These are phyloP conservation scores for Xiphorhynchus erythropygius DNA, from an alignment of 2,797 vertebrate species.

Conservation along the genomic window DNA sequence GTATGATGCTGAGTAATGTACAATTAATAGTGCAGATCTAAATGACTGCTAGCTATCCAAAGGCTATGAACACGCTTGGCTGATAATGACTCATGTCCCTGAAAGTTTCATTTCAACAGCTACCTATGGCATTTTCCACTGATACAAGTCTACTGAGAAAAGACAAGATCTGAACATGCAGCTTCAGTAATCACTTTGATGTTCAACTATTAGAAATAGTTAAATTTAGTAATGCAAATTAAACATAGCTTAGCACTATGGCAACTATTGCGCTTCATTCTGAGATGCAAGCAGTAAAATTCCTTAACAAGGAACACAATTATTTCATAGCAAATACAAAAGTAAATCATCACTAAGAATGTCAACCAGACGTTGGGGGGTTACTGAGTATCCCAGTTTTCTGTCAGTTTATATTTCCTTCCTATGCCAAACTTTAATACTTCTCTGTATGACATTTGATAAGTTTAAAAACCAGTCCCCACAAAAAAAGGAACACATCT, in stretches of 20 bases:
- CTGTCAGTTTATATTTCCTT: not conserved
- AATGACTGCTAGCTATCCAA: conserved; percentile 35
- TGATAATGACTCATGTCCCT: conserved; percentile 63
- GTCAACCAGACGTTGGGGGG: not conserved
- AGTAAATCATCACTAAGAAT: not conserved
- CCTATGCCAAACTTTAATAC: not conserved
- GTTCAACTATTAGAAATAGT: not conserved
- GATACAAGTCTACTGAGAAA: conserved; percentile 51
- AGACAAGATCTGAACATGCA: conserved; percentile 32
- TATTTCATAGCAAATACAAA: not conserved
- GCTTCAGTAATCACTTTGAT: conserved; percentile 45
- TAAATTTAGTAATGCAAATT: conserved; percentile 24
- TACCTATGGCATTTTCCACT: conserved; percentile 45
- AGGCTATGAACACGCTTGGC: conserved; percentile 51
- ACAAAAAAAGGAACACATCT: not conserved
- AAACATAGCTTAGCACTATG: not conserved
- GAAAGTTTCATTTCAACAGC: conserved; percentile 65
- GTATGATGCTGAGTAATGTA: not conserved
- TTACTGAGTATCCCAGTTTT: not conserved
- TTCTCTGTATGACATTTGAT: not conserved
- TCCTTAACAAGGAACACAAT: not conserved
- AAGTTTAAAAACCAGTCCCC: not conserved
- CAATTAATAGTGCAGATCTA: not conserved
- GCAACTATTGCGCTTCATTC: not conserved
- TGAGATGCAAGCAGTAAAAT: not conserved